A percentile compares a stretch with the other conserved stretches of the same genome.
These are phyloP conservation scores for Tretioscincus oriximinensis DNA, from an alignment of 2,113 vertebrate species.

Conservation along the genomic window DNA sequence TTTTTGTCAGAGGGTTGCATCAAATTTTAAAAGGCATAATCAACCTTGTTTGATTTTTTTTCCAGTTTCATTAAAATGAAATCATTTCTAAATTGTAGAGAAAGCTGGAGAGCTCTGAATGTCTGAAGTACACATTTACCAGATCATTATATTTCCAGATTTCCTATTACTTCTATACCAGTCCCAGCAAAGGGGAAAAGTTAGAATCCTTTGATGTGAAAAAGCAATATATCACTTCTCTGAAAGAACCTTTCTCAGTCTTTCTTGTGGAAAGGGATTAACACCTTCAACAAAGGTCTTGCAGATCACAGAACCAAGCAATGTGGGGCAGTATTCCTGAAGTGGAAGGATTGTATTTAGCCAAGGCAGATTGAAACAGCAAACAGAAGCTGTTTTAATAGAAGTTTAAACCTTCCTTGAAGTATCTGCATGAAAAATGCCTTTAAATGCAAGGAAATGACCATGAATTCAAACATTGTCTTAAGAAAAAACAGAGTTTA, in stretches of 20 bases:
- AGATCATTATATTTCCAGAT: conserved; percentile 77
- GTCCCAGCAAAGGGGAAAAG: conserved; percentile 63
- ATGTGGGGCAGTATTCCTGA: conserved; percentile 71
- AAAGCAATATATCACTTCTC: conserved; percentile 80
- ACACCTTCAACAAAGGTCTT: conserved; percentile 81
- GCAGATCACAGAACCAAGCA: conserved; percentile 74
- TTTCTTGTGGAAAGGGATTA: conserved; percentile 86
- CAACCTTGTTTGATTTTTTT: conserved; percentile 37
- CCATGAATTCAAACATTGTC: conserved; percentile 56
- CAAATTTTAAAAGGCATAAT: conserved; percentile 45
- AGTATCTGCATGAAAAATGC: conserved; percentile 58
- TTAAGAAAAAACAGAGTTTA: conserved; percentile 48
- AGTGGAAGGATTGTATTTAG: conserved; percentile 78
- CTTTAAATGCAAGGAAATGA: conserved; percentile 60
- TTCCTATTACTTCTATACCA: conserved; percentile 69
- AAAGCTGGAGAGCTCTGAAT: conserved; percentile 47
- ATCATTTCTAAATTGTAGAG: conserved; percentile 48
- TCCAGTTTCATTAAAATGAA: conserved; percentile 45
- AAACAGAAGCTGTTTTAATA: conserved; percentile 79
- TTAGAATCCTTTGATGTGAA: conserved; percentile 77
- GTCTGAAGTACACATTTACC: conserved; percentile 60
- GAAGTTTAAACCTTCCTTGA: conserved; percentile 66
- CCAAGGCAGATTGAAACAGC: conserved; percentile 74
- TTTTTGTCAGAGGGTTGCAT: conserved; percentile 37
- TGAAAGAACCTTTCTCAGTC: conserved; percentile 81